A percentile compares a stretch with the other conserved stretches of the same genome.
phyloP scores from a whole-genome alignment of 37 sponge, comb jelly and placozoan genomes.

The Bolinopsis microptera region DNA sequence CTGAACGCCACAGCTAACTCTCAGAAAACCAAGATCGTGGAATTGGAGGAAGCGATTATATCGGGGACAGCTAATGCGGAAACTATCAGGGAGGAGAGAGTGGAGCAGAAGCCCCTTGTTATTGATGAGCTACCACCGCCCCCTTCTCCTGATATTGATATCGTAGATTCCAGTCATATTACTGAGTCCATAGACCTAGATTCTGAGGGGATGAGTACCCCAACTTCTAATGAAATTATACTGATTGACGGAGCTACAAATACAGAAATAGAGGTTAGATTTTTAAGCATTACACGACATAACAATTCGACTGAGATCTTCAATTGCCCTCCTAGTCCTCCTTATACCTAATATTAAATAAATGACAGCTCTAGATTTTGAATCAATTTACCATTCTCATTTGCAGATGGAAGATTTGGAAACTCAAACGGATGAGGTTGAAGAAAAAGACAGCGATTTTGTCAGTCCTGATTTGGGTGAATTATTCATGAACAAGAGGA shows the following conservation, averaged over 20 bases:
- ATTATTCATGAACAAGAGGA: background rate
- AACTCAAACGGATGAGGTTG: background rate
- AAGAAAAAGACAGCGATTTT: background rate
- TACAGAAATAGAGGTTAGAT: slow-evolving; percentile 50
- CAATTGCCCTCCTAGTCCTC: background rate
- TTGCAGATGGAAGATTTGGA: too few relatives aligned
- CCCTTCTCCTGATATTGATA: background rate
- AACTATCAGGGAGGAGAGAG: slow-evolving; percentile 12
- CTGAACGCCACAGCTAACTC: background rate
- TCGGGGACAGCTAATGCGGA: slow-evolving; percentile 25
- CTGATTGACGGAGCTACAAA: slow-evolving; percentile 23
- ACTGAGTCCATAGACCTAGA: background rate
- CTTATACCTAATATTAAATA: background rate
- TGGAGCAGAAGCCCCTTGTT: background rate
- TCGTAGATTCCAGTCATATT: too few relatives aligned
- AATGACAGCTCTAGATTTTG: background rate
- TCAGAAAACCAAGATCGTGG: background rate
- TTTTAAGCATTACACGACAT: too few relatives aligned
- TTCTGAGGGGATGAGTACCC: background rate
- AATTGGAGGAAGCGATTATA: slow-evolving; percentile 26
- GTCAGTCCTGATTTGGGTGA: background rate
- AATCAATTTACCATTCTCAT: background rate
- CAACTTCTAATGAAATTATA: background rate
- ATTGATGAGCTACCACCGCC: background rate
- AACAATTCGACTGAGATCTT: too few relatives aligned